Conservation (phyloP, 2,113 vertebrate genomes). For the Indicator maculatus region DNA sequence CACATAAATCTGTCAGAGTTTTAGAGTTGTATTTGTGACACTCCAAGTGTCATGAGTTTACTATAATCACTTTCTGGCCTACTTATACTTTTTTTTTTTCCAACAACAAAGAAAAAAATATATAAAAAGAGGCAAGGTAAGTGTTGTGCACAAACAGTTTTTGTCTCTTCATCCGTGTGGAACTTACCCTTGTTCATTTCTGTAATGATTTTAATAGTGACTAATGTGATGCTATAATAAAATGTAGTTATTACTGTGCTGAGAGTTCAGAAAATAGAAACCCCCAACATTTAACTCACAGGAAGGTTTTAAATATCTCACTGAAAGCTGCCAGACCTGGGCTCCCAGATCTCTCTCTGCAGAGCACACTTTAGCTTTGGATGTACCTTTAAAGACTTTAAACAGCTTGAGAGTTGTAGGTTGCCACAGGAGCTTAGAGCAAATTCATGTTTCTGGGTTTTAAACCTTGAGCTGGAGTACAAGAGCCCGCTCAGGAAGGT, state of each 20-base stretch:
- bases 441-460: slow-evolving; percentile 73
- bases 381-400: slow-evolving; percentile 75
- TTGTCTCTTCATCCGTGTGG: neutral
- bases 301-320: slow-evolving; percentile 35
- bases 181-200: neutral
- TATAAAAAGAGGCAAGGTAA: neutral
- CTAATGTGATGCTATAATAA: neutral
- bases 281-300: neutral
- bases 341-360: slow-evolving; percentile 64
- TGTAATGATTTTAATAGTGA: neutral
- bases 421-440: slow-evolving; percentile 68
- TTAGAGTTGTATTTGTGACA: neutral
- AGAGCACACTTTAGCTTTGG: slow-evolving; percentile 70
- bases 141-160: neutral
- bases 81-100: neutral
- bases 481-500: slow-evolving; percentile 68
- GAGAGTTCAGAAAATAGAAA: slow-evolving; percentile 29
- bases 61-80: neutral
- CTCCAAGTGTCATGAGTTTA: neutral
- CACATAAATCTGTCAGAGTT: neutral
- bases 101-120: neutral
- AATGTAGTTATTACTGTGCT: neutral
- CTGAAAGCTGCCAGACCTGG: slow-evolving; percentile 40
- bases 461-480: slow-evolving; percentile 71
- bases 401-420: slow-evolving; percentile 76